Percentiles rank a stretch among this genome's conserved stretches.
These are phyloP conservation scores for Stichopus horrens DNA, from an alignment of 53 echinoderm and acorn worm genomes.

Conservation along the genomic window DNA sequence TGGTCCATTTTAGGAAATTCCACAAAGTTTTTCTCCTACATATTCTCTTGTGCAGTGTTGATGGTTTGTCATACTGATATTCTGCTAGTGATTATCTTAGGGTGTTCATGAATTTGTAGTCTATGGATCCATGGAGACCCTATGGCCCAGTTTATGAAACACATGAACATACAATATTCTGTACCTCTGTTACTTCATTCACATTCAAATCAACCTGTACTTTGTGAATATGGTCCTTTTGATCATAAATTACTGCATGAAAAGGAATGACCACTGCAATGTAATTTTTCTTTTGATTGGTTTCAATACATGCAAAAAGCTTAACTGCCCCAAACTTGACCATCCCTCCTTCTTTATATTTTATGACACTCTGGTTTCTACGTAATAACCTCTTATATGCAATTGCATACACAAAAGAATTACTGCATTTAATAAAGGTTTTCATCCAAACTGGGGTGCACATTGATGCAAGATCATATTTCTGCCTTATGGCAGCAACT, in stretches of 20 bases:
- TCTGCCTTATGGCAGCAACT: slow-evolving; percentile 22
- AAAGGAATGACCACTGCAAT: neutral
- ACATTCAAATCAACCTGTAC: slow-evolving; percentile 25
- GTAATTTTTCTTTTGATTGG: neutral
- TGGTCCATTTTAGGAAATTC: too few relatives aligned
- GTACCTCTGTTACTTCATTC: slow-evolving; percentile 19
- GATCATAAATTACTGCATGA: neutral
- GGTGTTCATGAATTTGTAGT: too few relatives aligned
- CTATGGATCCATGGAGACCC: too few relatives aligned
- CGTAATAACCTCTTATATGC: slow-evolving; percentile 36
- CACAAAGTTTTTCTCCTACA: too few relatives aligned
- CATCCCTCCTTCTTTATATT: slow-evolving; percentile 1
- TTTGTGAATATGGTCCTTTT: slow-evolving; percentile 33
- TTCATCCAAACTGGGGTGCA: slow-evolving; percentile 6
- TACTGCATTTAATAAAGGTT: slow-evolving; percentile 22
- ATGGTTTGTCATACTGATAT: too few relatives aligned
- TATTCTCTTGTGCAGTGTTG: too few relatives aligned
- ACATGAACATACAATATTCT: slow-evolving; percentile 44
- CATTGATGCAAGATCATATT: neutral
- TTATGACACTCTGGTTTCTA: slow-evolving; percentile 43
- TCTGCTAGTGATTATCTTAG: too few relatives aligned
- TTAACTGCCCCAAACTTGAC: slow-evolving; percentile 47
- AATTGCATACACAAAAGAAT: slow-evolving; percentile 52
- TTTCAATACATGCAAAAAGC: slow-evolving; percentile 36
- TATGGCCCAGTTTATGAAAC: slow-evolving; percentile 33